A percentile compares a stretch with the other conserved stretches of the same genome.
Conservation (phyloP, 2,888 invertebrate genomes). For the Cepaea hortensis region DNA sequence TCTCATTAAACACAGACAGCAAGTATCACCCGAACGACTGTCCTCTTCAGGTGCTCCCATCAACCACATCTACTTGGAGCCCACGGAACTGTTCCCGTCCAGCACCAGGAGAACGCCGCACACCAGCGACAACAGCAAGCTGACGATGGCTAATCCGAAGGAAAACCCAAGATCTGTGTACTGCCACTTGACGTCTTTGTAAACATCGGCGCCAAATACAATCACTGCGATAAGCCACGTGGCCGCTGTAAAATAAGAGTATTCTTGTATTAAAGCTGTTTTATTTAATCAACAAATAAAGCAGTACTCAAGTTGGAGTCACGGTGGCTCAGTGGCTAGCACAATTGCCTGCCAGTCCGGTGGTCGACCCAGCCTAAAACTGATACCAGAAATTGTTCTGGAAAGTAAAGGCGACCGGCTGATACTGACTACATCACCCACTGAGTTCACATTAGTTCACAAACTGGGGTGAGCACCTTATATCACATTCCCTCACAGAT, state of each 20-base stretch:
- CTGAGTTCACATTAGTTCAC: no score
- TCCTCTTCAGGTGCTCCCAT: not conserved
- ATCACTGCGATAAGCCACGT: conserved; percentile 33
- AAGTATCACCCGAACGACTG: not conserved
- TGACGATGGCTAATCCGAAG: conserved; percentile 33
- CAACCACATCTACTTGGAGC: conserved; percentile 2
- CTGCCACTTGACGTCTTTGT: not conserved
- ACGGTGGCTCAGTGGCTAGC: no score
- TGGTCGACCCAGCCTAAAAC: no score
- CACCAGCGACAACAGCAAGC: conserved; percentile 11
- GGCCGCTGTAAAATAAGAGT: conserved; percentile 3
- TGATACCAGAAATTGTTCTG: no score
- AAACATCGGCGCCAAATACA: conserved; percentile 13
- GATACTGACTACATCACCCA: no score
- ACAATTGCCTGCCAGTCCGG: no score
- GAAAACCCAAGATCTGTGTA: conserved; percentile 20
- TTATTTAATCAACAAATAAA: no score
- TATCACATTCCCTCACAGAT: no score
- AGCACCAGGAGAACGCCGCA: conserved; percentile 33
- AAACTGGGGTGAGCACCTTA: no score
- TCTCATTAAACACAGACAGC: not conserved
- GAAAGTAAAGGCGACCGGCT: no score
- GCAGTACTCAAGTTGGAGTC: no score
- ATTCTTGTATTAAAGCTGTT: no score
- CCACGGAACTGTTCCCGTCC: not conserved